Conservation (phyloP, 2,888 invertebrate species). For the Tetropium fuscum region DNA sequence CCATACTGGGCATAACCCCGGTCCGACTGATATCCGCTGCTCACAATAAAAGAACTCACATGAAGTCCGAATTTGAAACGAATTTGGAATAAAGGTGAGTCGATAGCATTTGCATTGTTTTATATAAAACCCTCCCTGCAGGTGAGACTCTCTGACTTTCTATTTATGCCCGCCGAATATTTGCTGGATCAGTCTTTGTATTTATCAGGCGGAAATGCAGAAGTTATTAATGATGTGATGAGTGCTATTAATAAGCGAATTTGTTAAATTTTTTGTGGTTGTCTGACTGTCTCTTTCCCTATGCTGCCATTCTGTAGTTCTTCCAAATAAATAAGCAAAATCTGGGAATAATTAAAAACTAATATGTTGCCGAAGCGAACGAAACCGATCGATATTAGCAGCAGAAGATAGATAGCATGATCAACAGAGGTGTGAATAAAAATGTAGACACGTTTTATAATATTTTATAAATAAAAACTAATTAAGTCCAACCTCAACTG, state of each 20-base stretch:
- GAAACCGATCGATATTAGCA: too few relatives aligned
- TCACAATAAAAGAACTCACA: conserved; percentile 18
- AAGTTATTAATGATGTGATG: conserved; percentile 18
- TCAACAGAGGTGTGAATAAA: too few relatives aligned
- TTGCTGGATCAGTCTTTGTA: conserved; percentile 9
- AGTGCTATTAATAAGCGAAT: conserved; percentile 12
- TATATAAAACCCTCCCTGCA: conserved; percentile 18
- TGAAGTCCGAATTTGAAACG: conserved; percentile 27
- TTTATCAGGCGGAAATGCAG: conserved; percentile 10
- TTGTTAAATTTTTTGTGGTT: conserved; percentile 16
- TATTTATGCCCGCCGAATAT: conserved; percentile 7
- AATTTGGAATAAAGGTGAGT: conserved; percentile 25
- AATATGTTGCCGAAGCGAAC: too few relatives aligned
- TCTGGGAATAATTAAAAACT: too few relatives aligned
- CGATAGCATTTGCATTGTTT: conserved; percentile 33
- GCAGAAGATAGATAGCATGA: too few relatives aligned
- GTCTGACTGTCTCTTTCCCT: neutral
- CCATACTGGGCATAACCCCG: conserved; percentile 4
- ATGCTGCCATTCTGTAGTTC: neutral
- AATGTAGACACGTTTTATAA: too few relatives aligned
- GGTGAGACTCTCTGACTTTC: conserved; percentile 1
- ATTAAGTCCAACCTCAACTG: too few relatives aligned
- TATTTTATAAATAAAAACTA: too few relatives aligned
- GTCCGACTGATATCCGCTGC: neutral
- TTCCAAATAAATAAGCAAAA: neutral